These are phyloP conservation scores for Hirtodrosophila duncani DNA, from an alignment of 2,888 invertebrate genomes.

Conservation along the genomic window DNA sequence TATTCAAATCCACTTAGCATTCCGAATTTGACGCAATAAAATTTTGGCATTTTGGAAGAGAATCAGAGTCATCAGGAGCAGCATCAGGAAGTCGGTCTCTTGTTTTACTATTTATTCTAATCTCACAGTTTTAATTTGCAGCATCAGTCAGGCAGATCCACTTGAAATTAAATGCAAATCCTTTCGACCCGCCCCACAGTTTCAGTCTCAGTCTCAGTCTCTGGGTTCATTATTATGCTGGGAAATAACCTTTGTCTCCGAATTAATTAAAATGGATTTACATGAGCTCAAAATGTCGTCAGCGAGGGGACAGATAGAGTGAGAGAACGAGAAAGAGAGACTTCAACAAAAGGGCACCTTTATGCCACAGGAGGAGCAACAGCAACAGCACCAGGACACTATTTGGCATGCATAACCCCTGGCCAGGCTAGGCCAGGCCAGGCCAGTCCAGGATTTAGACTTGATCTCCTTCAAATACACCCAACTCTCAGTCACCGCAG, in stretches of 20 bases:
- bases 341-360: conserved; percentile 54
- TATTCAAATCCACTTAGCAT: conserved; percentile 69
- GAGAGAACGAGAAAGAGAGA: neutral
- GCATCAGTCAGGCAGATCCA: conserved; percentile 61
- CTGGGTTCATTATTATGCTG: conserved; percentile 63
- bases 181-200: conserved; percentile 25
- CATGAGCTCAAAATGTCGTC: conserved; percentile 71
- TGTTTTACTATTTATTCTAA: conserved; percentile 64
- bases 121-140: conserved; percentile 64
- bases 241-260: conserved; percentile 73
- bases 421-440: conserved; percentile 21
- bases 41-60: conserved; percentile 58
- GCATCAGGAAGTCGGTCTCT: conserved; percentile 22
- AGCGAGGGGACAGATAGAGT: conserved; percentile 14
- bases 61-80: conserved; percentile 4
- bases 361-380: conserved; percentile 39
- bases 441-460: no score
- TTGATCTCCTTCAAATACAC: no score
- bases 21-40: conserved; percentile 66
- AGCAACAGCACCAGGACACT: conserved; percentile 28
- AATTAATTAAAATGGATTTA: conserved; percentile 75
- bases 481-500: conserved; percentile 55
- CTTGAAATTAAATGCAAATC: conserved; percentile 73
- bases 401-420: conserved; percentile 55
- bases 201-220: conserved; percentile 1